Evolutionary conservation across 2,797 vertebrate genomes (phyloP), one percentile per base, ranked within the genome.

Genomic region (Phalanger gymnotis): DNA sequence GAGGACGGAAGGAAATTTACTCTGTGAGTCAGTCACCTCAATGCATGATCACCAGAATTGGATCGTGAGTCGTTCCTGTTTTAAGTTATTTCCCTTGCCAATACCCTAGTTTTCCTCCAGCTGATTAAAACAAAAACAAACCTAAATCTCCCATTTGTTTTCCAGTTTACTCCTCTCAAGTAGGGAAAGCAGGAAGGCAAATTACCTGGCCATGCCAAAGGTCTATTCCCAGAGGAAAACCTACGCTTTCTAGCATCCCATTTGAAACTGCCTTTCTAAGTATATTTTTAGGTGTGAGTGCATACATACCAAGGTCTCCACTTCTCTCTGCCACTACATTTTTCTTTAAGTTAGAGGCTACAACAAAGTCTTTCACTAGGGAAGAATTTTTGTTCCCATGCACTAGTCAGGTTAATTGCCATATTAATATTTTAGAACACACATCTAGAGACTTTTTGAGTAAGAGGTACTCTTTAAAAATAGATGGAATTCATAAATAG

Each of bases 401-500:
- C 12, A 13, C 27, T 89, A 28, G 90, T 90, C n/a, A 30, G 30
- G 58, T 91, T 40, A 91, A 55, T 4, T 7, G 11, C 90, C 54
- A 73, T 96, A 53, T 93, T 54, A 51, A 90, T 61, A 51, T 92
- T 94, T 91, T 27, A 2, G 53, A 56, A 7, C 5, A 92, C 27
- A 81, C 4, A 30, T 91, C 87, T 91, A 66, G 95, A 91, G 94
- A n/a, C 53, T 94, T 57, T 57, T 90, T 92, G 81, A 92, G 19
- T 51, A 90, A 52, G 90, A 66, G 0, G 54, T 52, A 54, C 91
- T 93, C 96, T 91, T 95, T 7, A 95, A 56, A 81, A 81, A 47
- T 81, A 47, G 53, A 81, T 91, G 14, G 94, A 93, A 95, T 96
- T 95, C 6, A 28, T 55, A 57, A 89, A 54, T 81, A 92, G 28